Evolutionary conservation across 2,113 vertebrate genomes (phyloP).

Genomic region (Cephalopterus ornatus): DNA sequence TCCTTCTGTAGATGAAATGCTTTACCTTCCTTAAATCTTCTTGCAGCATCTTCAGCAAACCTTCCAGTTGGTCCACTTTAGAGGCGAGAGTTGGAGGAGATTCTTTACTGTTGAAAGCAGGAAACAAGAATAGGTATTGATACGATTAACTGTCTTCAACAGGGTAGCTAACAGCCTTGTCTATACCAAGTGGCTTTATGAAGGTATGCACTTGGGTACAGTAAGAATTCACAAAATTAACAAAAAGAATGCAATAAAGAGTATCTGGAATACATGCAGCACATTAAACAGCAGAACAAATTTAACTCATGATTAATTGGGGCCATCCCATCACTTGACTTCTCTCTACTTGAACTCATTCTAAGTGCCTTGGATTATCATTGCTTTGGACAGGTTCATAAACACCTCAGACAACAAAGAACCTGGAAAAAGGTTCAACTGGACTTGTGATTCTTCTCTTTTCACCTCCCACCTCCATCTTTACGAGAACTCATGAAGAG

Average conservation of each 20-base stretch:
- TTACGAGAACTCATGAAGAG: neutral
- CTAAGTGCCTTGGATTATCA: neutral
- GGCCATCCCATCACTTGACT: neutral
- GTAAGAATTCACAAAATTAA: neutral
- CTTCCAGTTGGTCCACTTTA: slow-evolving; percentile 91
- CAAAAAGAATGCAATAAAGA: neutral
- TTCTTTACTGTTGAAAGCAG: slow-evolving; percentile 79
- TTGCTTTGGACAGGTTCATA: neutral
- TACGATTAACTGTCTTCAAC: neutral
- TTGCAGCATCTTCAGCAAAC: slow-evolving; percentile 90
- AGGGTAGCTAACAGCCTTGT: neutral
- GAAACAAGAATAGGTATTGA: neutral
- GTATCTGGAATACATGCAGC: neutral
- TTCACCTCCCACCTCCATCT: neutral
- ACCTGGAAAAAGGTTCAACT: neutral
- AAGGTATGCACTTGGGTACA: neutral
- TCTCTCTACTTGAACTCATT: neutral
- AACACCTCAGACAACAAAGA: neutral
- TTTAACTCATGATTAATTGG: neutral
- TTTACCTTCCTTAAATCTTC: slow-evolving; percentile 92
- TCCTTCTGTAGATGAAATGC: neutral
- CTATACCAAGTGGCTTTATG: neutral
- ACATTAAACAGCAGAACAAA: neutral
- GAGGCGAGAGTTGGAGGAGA: slow-evolving; percentile 85
- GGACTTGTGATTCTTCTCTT: neutral